These are phyloP conservation scores for Sarcophilus harrisii DNA, from an alignment of 2,797 vertebrate species.

Conservation along the genomic window DNA sequence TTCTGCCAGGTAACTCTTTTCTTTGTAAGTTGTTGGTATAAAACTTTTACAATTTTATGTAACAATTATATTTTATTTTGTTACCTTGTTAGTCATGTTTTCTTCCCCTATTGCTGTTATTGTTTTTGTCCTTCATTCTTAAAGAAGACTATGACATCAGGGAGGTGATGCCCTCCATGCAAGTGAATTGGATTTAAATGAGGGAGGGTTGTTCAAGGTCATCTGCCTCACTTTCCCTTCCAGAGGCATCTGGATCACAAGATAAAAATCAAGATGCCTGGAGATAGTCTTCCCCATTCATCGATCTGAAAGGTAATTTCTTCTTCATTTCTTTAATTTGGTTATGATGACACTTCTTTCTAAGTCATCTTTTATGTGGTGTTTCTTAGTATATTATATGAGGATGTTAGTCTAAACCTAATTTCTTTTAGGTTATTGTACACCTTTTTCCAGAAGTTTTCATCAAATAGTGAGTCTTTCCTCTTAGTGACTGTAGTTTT, in stretches of 20 bases:
- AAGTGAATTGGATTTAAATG: too few relatives aligned
- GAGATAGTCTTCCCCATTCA: not conserved
- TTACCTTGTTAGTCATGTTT: not conserved
- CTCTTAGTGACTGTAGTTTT: not conserved
- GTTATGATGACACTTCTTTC: not conserved
- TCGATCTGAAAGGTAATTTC: not conserved
- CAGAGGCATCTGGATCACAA: too few relatives aligned
- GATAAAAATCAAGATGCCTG: too few relatives aligned
- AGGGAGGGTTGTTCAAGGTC: too few relatives aligned
- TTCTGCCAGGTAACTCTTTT: not conserved
- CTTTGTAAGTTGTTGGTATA: not conserved
- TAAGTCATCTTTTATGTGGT: not conserved
- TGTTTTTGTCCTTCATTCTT: too few relatives aligned
- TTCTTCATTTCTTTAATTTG: not conserved
- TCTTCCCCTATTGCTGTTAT: not conserved
- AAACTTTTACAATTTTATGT: not conserved
- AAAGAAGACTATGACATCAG: too few relatives aligned
- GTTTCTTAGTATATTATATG: not conserved
- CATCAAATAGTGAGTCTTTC: not conserved
- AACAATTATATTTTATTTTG: not conserved
- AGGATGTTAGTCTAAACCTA: not conserved
- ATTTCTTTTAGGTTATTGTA: not conserved
- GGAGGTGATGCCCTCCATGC: too few relatives aligned
- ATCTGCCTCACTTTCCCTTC: too few relatives aligned
- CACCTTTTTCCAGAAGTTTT: not conserved